These are phyloP conservation scores for Actinemys pallida DNA, from an alignment of 2,113 vertebrate species.

Conservation along the genomic window DNA sequence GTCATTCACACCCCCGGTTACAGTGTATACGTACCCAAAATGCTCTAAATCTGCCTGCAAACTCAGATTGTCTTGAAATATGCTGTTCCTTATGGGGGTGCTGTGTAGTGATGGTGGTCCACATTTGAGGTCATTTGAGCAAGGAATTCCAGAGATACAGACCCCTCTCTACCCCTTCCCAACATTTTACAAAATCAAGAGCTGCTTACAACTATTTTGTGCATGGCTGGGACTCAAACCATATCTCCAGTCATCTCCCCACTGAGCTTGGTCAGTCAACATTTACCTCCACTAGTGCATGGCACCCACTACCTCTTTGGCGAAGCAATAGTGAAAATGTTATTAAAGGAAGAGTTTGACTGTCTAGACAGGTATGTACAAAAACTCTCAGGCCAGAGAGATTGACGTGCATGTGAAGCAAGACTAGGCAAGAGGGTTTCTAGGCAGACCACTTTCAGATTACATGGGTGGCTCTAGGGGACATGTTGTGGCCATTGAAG, in stretches of 20 bases:
- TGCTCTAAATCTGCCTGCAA: not conserved
- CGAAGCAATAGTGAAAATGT: not conserved
- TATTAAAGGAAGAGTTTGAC: not conserved
- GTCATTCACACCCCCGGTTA: not conserved
- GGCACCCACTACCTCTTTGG: not conserved
- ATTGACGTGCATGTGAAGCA: not conserved
- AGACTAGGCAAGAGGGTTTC: not conserved
- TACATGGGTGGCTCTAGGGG: not conserved
- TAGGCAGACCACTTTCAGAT: not conserved
- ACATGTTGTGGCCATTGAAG: not conserved
- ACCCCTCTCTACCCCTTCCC: not conserved
- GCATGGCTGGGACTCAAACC: not conserved
- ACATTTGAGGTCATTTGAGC: not conserved
- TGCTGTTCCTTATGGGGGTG: not conserved
- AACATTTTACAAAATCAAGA: not conserved
- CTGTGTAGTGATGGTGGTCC: not conserved
- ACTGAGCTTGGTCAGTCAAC: not conserved
- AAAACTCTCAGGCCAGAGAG: not conserved
- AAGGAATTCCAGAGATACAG: not conserved
- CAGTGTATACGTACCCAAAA: not conserved
- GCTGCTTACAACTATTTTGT: not conserved
- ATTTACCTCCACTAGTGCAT: not conserved
- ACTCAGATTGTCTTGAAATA: not conserved
- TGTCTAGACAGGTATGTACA: not conserved
- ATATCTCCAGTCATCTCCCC: not conserved